Evolutionary conservation across 1,140 invertebrate species (phyloP).

Genomic region (Nixonia krombeini): DNA sequence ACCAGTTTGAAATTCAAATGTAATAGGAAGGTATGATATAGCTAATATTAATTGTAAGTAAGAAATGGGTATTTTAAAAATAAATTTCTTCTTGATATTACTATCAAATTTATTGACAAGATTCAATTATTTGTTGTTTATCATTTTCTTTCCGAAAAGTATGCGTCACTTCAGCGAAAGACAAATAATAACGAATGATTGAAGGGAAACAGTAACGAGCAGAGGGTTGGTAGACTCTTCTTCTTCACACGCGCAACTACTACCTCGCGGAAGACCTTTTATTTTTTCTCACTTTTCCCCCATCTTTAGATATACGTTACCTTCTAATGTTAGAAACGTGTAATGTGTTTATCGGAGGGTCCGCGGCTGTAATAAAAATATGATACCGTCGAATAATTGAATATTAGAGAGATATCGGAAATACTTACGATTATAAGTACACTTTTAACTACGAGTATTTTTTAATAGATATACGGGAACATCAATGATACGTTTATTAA

Average conservation of each 20-base stretch:
- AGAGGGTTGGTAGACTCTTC: conserved; percentile 1
- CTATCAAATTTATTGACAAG: too few species aligned
- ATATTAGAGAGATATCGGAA: too few species aligned
- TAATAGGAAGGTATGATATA: too few species aligned
- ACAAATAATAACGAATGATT: conserved; percentile 7
- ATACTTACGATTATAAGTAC: too few species aligned
- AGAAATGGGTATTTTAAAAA: too few species aligned
- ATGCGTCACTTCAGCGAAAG: neutral
- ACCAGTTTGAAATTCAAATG: too few species aligned
- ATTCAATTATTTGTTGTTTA: too few species aligned
- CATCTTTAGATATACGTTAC: conserved; percentile 35
- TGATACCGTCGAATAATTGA: conserved; percentile 47
- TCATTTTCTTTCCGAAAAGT: neutral
- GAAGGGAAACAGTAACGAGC: conserved; percentile 11
- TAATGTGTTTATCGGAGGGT: conserved; percentile 45
- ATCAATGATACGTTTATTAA: too few species aligned
- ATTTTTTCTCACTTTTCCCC: conserved; percentile 24
- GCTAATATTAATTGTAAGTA: too few species aligned
- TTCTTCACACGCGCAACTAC: conserved; percentile 18
- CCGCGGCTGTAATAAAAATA: conserved; percentile 44
- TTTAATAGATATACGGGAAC: too few species aligned
- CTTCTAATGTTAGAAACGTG: conserved; percentile 51
- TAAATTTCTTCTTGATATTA: too few species aligned
- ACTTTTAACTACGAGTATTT: too few species aligned
- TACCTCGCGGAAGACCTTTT: conserved; percentile 30